Base-by-base conservation (phyloP, 2,797 vertebrate genomes). In the Mycteria americana region DNA sequence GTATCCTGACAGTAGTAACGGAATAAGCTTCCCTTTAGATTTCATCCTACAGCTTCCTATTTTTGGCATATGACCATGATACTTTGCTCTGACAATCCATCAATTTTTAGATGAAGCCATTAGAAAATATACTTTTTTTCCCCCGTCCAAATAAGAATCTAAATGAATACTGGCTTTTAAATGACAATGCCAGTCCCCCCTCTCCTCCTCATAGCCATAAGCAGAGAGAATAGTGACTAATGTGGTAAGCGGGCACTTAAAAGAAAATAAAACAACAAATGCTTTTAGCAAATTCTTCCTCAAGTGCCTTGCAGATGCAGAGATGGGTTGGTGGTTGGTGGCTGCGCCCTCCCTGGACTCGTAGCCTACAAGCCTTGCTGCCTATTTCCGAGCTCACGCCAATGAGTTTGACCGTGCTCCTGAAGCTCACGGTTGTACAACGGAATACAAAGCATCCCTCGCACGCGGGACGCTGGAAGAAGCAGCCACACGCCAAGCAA, bases 231-330 rank as follows among this genome's bases (percentile, higher is more conserved):
- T 3, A 41, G 18, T 4, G 57, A 89, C 27, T 16, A 53, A 51
- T 4, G 2, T 9, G 24, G 24, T 43, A 72, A 65, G 53, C 2
- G 23, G 64, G 74, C 59, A n/a, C 67, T 84, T 54, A 2, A 67
- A 77, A 67, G 60, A 21, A 9, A 10, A 19, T 54, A 3, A 30
- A 54, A 11, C 53, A 48, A 56, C 11, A 37, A 73, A 74, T 23
- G 24, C 45, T 86, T 81, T 88, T 18, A 64, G 41, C 35, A 50
- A 81, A 64, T 60, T 50, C 69, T 64, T 51, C 91, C 92, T 70
- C 84, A 91, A 83, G 95, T 96, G 96, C 96, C 95, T 96, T 95
- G 63, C 25, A 11, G 72, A 11, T 28, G 77, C 54, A 24, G 45
- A 21, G 54, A 4, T 1, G 60, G 53, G 94, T 8, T 51, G 43